phyloP scores from a whole-genome alignment of 2,888 invertebrate species.

The Malacosoma neustria region DNA sequence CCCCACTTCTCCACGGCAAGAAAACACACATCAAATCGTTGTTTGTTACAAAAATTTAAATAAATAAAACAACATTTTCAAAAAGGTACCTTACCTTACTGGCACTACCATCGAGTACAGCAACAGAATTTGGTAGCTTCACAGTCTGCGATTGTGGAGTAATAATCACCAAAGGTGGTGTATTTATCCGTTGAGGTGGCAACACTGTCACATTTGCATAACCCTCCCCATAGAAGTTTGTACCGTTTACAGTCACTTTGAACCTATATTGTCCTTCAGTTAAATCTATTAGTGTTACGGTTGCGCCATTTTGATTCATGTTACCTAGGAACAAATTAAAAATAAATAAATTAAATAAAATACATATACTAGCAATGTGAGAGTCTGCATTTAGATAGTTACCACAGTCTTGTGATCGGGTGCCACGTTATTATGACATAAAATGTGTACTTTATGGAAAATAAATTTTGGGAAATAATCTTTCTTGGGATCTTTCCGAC shows the following conservation, averaged over 20 bases:
- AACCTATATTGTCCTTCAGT: slow-evolving; percentile 92
- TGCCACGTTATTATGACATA: no score
- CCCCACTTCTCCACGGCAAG: no score
- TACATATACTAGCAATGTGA: no score
- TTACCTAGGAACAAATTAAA: slow-evolving; percentile 76
- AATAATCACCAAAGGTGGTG: slow-evolving; percentile 88
- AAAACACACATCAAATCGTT: no score
- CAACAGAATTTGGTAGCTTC: slow-evolving; percentile 91
- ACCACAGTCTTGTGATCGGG: no score
- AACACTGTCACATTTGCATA: slow-evolving; percentile 93
- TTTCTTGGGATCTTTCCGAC: no score
- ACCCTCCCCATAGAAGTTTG: slow-evolving; percentile 84
- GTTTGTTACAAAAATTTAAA: no score
- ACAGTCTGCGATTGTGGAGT: slow-evolving; percentile 90
- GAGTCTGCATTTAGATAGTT: no score
- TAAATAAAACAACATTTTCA: no score
- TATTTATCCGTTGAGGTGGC: slow-evolving; percentile 88
- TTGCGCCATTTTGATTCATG: slow-evolving; percentile 88
- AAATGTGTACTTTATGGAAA: no score
- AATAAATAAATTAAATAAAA: no score
- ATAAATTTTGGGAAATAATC: no score
- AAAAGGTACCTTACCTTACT: slow-evolving; percentile 62
- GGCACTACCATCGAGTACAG: slow-evolving; percentile 91
- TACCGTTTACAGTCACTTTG: slow-evolving; percentile 87
- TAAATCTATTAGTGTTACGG: slow-evolving; percentile 87